Percentiles rank a stretch among this genome's conserved stretches.
These are phyloP conservation scores for Crotalus helleri DNA, from an alignment of 2,113 vertebrate species.

Conservation along the genomic window DNA sequence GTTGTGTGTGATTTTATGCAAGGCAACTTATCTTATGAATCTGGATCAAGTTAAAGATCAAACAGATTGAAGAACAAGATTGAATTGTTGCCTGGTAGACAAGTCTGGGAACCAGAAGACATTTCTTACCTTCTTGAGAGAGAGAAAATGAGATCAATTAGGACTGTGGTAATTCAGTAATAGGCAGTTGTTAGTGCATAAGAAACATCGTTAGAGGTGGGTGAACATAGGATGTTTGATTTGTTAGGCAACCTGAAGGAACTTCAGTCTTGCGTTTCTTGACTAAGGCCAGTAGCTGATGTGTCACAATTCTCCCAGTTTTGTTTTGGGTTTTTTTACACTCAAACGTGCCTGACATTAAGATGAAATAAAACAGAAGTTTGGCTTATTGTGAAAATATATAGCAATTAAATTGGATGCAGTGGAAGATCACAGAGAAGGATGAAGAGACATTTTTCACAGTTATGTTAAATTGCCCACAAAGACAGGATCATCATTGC, in stretches of 20 bases:
- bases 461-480: neutral
- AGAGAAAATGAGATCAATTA: slow-evolving; percentile 77
- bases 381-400: slow-evolving; percentile 21
- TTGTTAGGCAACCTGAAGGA: slow-evolving; percentile 65
- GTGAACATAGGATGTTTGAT: slow-evolving; percentile 65
- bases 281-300: slow-evolving; percentile 53
- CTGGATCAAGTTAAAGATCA: slow-evolving; percentile 48
- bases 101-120: slow-evolving; percentile 37
- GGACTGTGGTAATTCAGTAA: slow-evolving; percentile 69
- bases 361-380: slow-evolving; percentile 11
- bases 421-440: slow-evolving; percentile 9
- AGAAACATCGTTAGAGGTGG: slow-evolving; percentile 69
- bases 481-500: neutral
- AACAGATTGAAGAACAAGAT: neutral
- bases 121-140: slow-evolving; percentile 67
- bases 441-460: neutral
- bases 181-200: slow-evolving; percentile 74
- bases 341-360: slow-evolving; percentile 41
- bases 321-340: slow-evolving; percentile 1
- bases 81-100: slow-evolving; percentile 22
- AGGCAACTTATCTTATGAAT: slow-evolving; percentile 45
- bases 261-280: slow-evolving; percentile 56
- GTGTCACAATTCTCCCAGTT: slow-evolving; percentile 48
- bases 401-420: slow-evolving; percentile 18
- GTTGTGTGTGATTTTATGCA: slow-evolving; percentile 27